These are phyloP conservation scores for Lethenteron camtschaticum DNA, from an alignment of 2,113 vertebrate species.

Conservation along the genomic window DNA sequence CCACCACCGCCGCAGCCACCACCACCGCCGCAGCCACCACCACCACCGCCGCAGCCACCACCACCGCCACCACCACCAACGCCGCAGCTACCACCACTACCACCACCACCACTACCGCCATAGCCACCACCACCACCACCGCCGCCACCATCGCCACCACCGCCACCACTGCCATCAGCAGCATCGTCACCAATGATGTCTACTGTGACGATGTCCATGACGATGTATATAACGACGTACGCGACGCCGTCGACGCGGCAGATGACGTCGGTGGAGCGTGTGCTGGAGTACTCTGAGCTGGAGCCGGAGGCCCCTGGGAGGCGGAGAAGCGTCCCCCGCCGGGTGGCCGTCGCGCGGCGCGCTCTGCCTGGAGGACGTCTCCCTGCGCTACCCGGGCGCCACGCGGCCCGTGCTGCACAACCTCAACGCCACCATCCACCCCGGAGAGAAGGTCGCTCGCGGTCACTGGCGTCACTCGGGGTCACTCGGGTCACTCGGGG, in stretches of 20 bases:
- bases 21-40: background rate
- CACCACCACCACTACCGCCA: conserved; percentile 9
- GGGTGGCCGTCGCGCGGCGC: conserved; percentile 52
- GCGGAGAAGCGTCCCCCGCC: conserved; percentile 32
- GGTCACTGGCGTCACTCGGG: no score
- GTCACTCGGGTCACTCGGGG: no score
- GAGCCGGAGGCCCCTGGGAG: conserved; percentile 78
- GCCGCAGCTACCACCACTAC: conserved; percentile 5
- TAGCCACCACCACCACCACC: no score
- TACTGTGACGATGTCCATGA: no score
- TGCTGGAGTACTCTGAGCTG: conserved; percentile 68
- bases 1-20: conserved; percentile 12
- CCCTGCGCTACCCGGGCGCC: conserved; percentile 49
- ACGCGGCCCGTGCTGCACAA: conserved; percentile 55
- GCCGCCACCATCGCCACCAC: no score
- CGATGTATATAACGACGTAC: no score
- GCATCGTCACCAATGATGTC: no score
- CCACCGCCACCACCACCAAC: conserved; percentile 8
- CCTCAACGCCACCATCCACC: conserved; percentile 41
- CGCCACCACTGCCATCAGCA: no score
- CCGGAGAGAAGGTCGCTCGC: conserved; percentile 50
- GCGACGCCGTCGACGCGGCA: conserved; percentile 12
- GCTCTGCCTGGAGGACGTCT: conserved; percentile 62
- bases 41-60: no score
- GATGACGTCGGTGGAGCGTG: conserved; percentile 91